Base-by-base conservation (phyloP, 2,113 vertebrate species). In the Isichthys henryi region DNA sequence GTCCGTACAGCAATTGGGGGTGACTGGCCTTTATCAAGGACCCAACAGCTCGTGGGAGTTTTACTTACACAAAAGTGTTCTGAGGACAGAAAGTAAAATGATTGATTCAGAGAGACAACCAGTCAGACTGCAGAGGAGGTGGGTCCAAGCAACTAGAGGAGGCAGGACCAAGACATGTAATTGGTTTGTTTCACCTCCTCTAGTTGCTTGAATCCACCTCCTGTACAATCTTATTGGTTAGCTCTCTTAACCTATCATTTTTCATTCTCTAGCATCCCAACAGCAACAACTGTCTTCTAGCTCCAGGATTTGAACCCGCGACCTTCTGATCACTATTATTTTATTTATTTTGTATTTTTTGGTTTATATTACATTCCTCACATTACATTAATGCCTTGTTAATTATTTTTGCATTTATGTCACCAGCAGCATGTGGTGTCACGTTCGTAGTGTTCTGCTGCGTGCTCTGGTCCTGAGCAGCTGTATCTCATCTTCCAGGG, bases 401-500 rank as follows among this genome's bases (percentile, higher is more conserved):
- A 39, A 39, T 39, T 77, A 4, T 21, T 84, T 23, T 35, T n/a
- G 56, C 56, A 62, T 62, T 84, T 84, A 46, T 45, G 19, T 48
- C 39, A 15, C 15, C 80, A 46, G 43, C 17, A 45, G 39, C 43
- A 21, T n/a, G 15, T 21, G 43, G 35, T 31, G 46, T 89, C 21
- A 35, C 9, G 9, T 92, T 43, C 89, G 53, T 11, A 31, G n/a
- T 62, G 82, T 5, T 96, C 95, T 48, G 95, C 21, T 95, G 87
- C 95, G 94, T 85, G 96, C 92, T 90, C 96, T 96, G 89, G 96
- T 96, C 94, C 95, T 96, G 88, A 98, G 93, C 89, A 93, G 96
- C 89, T 94, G 94, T 35, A 99, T 95, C 93, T 98, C 97, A 88
- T 96, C 97, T 93, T 98, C 97, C 89, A 99, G 94, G 50, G 90